Conservation (phyloP, 2,888 invertebrate species). For the Nomada flava region DNA sequence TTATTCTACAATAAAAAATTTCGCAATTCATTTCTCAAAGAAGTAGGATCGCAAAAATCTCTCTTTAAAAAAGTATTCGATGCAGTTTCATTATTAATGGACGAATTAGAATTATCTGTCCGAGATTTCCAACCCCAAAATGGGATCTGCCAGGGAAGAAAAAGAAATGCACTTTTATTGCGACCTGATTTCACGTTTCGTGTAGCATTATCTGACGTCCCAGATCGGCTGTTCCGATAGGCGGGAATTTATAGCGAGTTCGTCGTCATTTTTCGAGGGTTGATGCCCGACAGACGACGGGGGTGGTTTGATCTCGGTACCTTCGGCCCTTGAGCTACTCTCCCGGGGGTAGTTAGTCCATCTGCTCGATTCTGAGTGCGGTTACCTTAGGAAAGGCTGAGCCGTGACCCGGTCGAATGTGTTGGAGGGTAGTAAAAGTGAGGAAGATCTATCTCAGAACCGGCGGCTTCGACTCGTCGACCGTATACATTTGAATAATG, state of each 20-base stretch:
- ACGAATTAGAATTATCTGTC: too few species aligned
- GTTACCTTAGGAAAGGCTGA: slow-evolving; percentile 64
- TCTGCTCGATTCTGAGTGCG: slow-evolving; percentile 74
- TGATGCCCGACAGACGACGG: slow-evolving; percentile 75
- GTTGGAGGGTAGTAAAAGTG: slow-evolving; percentile 65
- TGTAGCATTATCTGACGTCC: slow-evolving; percentile 48
- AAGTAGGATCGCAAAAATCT: too few species aligned
- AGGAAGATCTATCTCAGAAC: slow-evolving; percentile 59
- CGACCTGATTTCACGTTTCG: slow-evolving; percentile 38
- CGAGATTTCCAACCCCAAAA: neutral
- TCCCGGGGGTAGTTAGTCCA: slow-evolving; percentile 82
- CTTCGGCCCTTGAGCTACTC: slow-evolving; percentile 73
- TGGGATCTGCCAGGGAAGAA: neutral
- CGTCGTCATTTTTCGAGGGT: slow-evolving; percentile 72
- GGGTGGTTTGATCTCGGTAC: slow-evolving; percentile 70
- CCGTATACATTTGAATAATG: slow-evolving; percentile 58
- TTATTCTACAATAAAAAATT: too few species aligned
- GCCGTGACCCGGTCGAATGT: slow-evolving; percentile 42
- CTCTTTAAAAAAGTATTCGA: too few species aligned
- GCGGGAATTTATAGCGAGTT: slow-evolving; percentile 70
- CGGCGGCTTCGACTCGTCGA: slow-evolving; percentile 31
- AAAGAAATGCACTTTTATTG: slow-evolving; percentile 42
- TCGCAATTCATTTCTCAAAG: too few species aligned
- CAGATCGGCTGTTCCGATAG: slow-evolving; percentile 65
- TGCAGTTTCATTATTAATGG: too few species aligned